These are phyloP conservation scores for Cyrtonyx montezumae DNA, from an alignment of 2,113 vertebrate genomes.

Conservation along the genomic window DNA sequence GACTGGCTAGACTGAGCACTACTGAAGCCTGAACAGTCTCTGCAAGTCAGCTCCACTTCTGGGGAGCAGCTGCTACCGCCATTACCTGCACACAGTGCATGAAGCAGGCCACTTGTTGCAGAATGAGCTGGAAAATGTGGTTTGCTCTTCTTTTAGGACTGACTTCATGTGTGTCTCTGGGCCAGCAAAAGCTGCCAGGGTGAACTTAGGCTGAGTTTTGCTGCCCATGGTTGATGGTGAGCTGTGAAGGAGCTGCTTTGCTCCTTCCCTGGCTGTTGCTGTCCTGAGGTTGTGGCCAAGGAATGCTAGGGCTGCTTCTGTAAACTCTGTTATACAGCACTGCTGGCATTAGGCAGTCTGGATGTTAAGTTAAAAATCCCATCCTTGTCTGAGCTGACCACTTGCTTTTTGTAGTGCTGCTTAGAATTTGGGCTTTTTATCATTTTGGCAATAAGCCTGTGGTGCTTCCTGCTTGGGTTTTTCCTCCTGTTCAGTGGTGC, in stretches of 20 bases:
- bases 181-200: not conserved
- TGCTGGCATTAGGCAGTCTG: not conserved
- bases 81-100: not conserved
- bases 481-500: not conserved
- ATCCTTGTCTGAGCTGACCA: not conserved
- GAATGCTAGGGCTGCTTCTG: not conserved
- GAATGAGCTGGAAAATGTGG: not conserved
- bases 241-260: not conserved
- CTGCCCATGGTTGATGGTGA: not conserved
- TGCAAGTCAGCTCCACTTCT: not conserved
- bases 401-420: not conserved
- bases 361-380: not conserved
- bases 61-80: not conserved
- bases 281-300: not conserved
- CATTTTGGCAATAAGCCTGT: not conserved
- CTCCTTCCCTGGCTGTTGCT: not conserved
- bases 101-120: not conserved
- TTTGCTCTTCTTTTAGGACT: not conserved
- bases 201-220: not conserved
- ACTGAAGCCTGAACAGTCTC: not conserved
- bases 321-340: not conserved
- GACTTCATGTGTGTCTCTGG: not conserved
- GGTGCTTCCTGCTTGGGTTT: conserved; percentile 21
- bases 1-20: fast-evolving
- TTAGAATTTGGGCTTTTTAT: conserved; percentile 26